Evolutionary conservation across 1,140 invertebrate species (phyloP), one percentile per base, ranked within the genome.

Genomic region (Temnothorax longispinosus): DNA sequence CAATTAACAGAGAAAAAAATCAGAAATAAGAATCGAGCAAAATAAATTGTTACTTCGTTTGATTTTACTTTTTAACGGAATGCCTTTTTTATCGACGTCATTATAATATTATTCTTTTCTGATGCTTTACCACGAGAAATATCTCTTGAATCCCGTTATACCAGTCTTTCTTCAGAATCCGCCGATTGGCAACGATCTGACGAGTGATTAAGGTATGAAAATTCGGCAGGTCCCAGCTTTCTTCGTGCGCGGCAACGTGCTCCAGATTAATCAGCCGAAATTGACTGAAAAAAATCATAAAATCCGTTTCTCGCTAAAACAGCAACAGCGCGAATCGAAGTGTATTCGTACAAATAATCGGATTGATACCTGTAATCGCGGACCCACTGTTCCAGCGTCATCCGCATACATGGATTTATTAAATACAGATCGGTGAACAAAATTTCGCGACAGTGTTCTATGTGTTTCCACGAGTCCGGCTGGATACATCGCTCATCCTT

Each of bases 71-170:
- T 74, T 35, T 10, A 32, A 6, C 11, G 27, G 0, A 35, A 35
- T 21, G 6, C 6, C 50, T 54, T n/a, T 27, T 27, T 74, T 35
- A 32, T 54, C 1, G 0, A 6, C 21, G 5, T 47, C 15, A 44
- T 81, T 15, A 21, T 15, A 21, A 21, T 6, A 15, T 47, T 54
- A 54, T 44, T 18, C 8, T 21, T 27, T 56, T 69, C 13, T 7
- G 10, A 6, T 27, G 5, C 35, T 35, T 89, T 91, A 94, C 94
- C 88, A 77, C 71, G 4, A 94, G 89, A 90, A 96, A 96, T n/a
- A 97, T 96, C 18, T 96, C 95, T 86, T 97, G 96, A 65, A 97
- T 96, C 54, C 96, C 96, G 1, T 95, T 96, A 87, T 97, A 96
- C 96, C 97, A 97, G 58, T 95, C 93, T 7, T 96, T 94, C 71